These are phyloP conservation scores for Hoplodrina ambigua DNA, from an alignment of 2,888 invertebrate genomes.

Conservation along the genomic window DNA sequence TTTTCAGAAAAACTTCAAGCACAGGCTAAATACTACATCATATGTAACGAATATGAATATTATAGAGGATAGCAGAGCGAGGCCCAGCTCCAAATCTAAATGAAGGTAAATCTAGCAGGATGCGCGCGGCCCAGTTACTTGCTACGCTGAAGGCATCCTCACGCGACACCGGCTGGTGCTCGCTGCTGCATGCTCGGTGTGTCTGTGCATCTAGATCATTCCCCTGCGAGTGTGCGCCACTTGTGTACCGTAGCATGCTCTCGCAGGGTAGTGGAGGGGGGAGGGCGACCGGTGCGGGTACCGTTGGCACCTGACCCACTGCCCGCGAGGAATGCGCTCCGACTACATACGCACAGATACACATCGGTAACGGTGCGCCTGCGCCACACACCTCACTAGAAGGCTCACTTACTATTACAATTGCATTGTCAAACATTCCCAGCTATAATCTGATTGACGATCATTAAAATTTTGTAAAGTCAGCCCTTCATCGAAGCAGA, in stretches of 20 bases:
- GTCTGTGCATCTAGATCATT: slow-evolving; percentile 9
- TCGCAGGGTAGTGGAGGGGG: slow-evolving; percentile 24
- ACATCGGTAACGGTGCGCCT: slow-evolving; percentile 53
- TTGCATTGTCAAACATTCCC: neutral
- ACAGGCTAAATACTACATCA: no score
- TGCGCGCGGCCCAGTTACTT: neutral
- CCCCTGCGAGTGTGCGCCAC: slow-evolving; percentile 38
- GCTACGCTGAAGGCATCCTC: neutral
- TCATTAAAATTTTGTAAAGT: neutral
- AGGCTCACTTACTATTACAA: slow-evolving; percentile 1
- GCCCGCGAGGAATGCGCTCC: slow-evolving; percentile 68
- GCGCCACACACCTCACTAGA: slow-evolving; percentile 17
- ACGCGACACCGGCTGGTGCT: neutral
- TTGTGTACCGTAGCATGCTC: slow-evolving; percentile 54
- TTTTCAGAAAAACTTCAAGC: no score
- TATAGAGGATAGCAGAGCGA: no score
- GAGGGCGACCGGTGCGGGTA: slow-evolving; percentile 75
- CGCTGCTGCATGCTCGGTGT: neutral
- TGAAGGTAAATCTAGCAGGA: neutral
- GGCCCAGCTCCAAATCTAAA: no score
- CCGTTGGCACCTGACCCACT: slow-evolving; percentile 80
- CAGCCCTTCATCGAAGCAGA: neutral
- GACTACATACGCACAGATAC: slow-evolving; percentile 44
- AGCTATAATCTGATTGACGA: neutral
- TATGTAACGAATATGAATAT: no score